Base-by-base conservation (phyloP, 1,140 invertebrate genomes). In the Hestina assimilis region DNA sequence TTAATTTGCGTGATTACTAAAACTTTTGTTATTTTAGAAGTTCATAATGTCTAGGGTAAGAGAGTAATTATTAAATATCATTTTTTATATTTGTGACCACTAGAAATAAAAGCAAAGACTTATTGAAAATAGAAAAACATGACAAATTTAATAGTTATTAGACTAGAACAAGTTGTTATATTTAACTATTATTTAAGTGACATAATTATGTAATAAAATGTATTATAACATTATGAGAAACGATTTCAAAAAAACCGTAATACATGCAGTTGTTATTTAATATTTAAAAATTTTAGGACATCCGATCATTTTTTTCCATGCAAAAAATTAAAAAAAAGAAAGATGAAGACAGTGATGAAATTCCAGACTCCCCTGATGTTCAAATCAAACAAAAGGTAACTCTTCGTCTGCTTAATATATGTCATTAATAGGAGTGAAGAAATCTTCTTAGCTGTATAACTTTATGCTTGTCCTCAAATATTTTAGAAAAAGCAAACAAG, bases 261-360 rank as follows among this genome's bases (percentile, higher is more conserved):
- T n/a, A n/a, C n/a, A n/a, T n/a, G n/a, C n/a, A n/a, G n/a, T n/a
- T n/a, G n/a, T n/a, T n/a, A n/a, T 9, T 26, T 26, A 8, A 26
- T 26, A 2, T 26, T 26, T 8, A 8, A 5, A 28, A 28, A 20
- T 84, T 85, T 38, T 55, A 91, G 90, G 89, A 90, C 76, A 90
- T 90, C 54, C 78, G 89, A 55, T 89, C 87, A 48, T 90, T 82
- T 59, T 90, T 90, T 41, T 23, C 52, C 11, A 35, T 65, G 23
- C 61, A 60, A 54, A 68, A 75, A 54, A 59, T 69, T 17, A 84
- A 87, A 51, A 72, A 74, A 53, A 55, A 46, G 1, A 58, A 65
- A 29, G 58, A 83, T 35, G 78, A 85, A 38, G 78, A 86, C 59
- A 78, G 80, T 54, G 83, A 87, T 68, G 64, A 79, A 59, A 85